Percentiles rank a stretch among this genome's conserved stretches.
Evolutionary conservation across 2,888 invertebrate species (phyloP).

Genomic region (Cylloceria caligata): DNA sequence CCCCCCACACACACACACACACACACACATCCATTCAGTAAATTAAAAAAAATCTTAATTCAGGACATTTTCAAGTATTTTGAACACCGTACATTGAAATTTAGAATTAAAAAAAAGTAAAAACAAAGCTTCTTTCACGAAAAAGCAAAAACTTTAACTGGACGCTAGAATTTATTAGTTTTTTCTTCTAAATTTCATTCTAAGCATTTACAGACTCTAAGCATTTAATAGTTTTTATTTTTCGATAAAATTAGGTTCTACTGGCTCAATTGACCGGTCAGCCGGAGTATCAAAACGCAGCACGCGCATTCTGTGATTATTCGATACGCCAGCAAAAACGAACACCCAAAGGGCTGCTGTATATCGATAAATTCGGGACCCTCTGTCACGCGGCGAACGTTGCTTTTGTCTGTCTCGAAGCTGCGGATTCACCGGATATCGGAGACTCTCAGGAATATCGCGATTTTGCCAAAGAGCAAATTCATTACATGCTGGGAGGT

Average conservation of each 20-base stretch:
- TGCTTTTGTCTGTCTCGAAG: slow-evolving; percentile 86
- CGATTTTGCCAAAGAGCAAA: slow-evolving; percentile 86
- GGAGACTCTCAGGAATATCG: slow-evolving; percentile 81
- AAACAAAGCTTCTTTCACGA: too few species aligned
- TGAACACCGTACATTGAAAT: too few species aligned
- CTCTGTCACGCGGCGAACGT: slow-evolving; percentile 86
- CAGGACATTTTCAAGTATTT: too few species aligned
- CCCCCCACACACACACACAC: too few species aligned
- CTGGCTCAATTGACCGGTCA: slow-evolving; percentile 85
- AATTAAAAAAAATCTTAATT: too few species aligned
- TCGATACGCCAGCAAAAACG: slow-evolving; percentile 84
- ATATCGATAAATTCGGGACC: slow-evolving; percentile 86
- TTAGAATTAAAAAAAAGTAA: too few species aligned
- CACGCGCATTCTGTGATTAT: slow-evolving; percentile 85
- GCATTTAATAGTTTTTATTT: slow-evolving; percentile 32
- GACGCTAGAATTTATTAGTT: too few species aligned
- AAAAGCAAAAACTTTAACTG: too few species aligned
- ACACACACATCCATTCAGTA: too few species aligned
- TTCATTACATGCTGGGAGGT: slow-evolving; percentile 86
- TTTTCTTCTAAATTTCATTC: too few species aligned
- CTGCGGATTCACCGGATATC: slow-evolving; percentile 75
- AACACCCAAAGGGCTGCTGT: slow-evolving; percentile 86
- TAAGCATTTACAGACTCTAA: too few species aligned
- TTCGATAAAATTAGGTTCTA: slow-evolving; percentile 81
- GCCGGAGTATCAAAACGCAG: slow-evolving; percentile 83